Evolutionary conservation across 1,140 invertebrate genomes (phyloP), one percentile per base, ranked within the genome.

Genomic region (Asobara japonica): DNA sequence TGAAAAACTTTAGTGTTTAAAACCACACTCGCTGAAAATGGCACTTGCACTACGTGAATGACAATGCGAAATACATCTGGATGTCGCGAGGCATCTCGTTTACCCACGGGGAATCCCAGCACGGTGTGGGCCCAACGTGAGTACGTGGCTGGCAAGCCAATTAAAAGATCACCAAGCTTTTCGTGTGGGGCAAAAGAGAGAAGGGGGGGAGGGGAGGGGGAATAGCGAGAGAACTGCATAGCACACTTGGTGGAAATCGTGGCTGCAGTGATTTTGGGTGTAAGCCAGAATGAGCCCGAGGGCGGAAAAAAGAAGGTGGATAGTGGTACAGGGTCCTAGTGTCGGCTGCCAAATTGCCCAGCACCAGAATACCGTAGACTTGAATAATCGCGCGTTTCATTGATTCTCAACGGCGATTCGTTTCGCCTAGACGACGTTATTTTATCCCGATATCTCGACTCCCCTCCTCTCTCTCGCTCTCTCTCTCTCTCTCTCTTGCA

Each of bases 361-460:
- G 61, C 22, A 30, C 13, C 31, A 41, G n/a, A 73, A 64, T 70
- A 68, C 56, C 48, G 31, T 69, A 31, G 68, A 73, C 71, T 65
- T 75, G 71, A 75, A 75, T 75, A 75, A 75, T 75, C 68, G 69
- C 71, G 74, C 61, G 60, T 75, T 73, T 73, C 74, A 75, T 75
- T 75, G 74, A 75, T 75, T 75, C 61, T 30, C 71, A 70, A 68
- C 36, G 62, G 69, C 65, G 27, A 68, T 64, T 41, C 51, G 56
- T 68, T 68, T 30, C 18, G 27, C 20, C 51, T 29, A 71, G 56
- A 68, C 51, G 51, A 56, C 51, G 7, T 56, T 56, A 56, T 27
- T 56, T 56, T 56, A 56, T 56, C 51, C 22, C 51, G 11, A 25
- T 56, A 27, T 27, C 18, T 10, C 51, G 3, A 22, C 16, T 67